Evolutionary conservation across 1,140 invertebrate genomes (phyloP).

Genomic region (Drosophila sproati): DNA sequence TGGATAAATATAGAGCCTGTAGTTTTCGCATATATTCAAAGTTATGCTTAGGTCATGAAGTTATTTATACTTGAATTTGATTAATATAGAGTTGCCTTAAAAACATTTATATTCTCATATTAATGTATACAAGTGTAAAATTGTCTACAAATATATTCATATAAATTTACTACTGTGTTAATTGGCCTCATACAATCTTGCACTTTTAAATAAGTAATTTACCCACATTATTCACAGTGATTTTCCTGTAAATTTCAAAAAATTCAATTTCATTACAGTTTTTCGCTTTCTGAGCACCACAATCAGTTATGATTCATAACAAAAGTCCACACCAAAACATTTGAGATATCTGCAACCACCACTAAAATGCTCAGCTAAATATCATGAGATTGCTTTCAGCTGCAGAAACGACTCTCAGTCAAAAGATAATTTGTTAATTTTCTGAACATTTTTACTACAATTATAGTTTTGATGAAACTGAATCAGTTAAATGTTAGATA

Average conservation of each 20-base stretch:
- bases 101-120: too few species aligned
- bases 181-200: too few species aligned
- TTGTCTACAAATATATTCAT: too few species aligned
- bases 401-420: background rate
- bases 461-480: constrained; percentile 1
- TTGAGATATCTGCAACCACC: background rate
- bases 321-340: background rate
- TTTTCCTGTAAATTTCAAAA: background rate
- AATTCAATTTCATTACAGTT: background rate
- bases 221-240: background rate
- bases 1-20: too few species aligned
- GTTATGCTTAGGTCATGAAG: too few species aligned
- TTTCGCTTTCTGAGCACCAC: background rate
- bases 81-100: too few species aligned
- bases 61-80: too few species aligned
- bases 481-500: constrained; percentile 21
- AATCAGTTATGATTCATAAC: background rate
- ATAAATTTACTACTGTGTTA: too few species aligned
- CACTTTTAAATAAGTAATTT: too few species aligned
- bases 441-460: constrained; percentile 16
- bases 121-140: too few species aligned
- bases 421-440: constrained; percentile 32
- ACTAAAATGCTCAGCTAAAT: background rate
- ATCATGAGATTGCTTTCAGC: background rate
- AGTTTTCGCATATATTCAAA: too few species aligned